A percentile compares a stretch with the other conserved stretches of the same genome.
These are phyloP conservation scores for Empidonax traillii DNA, from an alignment of 2,113 vertebrate species.

Conservation along the genomic window DNA sequence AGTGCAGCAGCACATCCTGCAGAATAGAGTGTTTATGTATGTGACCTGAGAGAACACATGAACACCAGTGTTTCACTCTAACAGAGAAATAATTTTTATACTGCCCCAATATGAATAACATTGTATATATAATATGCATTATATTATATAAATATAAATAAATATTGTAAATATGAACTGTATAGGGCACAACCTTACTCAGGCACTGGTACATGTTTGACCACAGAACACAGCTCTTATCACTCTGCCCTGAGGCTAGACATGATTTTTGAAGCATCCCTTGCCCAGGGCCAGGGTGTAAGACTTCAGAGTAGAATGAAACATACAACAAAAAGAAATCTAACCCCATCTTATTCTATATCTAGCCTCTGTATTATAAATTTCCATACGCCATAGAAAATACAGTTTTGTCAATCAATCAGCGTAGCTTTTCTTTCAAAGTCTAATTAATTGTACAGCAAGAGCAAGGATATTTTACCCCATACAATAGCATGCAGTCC, in stretches of 20 bases:
- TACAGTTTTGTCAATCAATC: neutral
- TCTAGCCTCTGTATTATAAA: neutral
- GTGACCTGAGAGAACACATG: neutral
- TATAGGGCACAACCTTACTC: neutral
- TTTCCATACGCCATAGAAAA: accelerated
- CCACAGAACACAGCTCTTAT: neutral
- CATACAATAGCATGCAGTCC: neutral
- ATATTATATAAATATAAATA: too few relatives aligned
- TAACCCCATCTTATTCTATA: neutral
- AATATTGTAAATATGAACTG: neutral
- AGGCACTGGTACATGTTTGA: accelerated
- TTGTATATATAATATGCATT: too few relatives aligned
- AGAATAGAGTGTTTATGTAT: neutral
- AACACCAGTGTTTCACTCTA: neutral
- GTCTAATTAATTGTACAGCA: neutral
- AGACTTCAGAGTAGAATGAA: neutral
- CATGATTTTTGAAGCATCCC: neutral
- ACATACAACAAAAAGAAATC: accelerated
- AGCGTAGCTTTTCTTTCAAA: neutral
- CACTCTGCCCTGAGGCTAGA: neutral
- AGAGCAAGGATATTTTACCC: neutral
- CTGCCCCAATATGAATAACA: neutral
- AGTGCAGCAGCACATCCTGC: neutral
- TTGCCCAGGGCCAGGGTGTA: neutral
- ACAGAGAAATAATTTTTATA: neutral